Conservation (phyloP, 2,113 vertebrate species). For the Leptodactylus fuscus region DNA sequence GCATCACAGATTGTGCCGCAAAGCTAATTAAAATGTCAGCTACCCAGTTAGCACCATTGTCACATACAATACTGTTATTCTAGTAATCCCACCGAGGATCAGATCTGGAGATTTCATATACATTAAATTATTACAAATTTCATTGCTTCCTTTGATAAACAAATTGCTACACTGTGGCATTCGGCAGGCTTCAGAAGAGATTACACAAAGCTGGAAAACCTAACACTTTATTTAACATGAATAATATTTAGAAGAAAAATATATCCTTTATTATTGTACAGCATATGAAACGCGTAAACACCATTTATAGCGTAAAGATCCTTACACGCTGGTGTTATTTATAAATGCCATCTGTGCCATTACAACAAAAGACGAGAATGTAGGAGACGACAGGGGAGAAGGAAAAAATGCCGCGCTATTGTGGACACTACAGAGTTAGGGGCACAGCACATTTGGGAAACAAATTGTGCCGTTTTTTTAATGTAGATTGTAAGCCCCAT, state of each 20-base stretch:
- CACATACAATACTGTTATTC: background rate
- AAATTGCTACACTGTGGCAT: background rate
- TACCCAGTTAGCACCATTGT: background rate
- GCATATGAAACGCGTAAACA: background rate
- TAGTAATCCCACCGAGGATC: slow-evolving; percentile 7
- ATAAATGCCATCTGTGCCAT: slow-evolving; percentile 4
- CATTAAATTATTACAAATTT: slow-evolving; percentile 21
- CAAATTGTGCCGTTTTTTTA: too few relatives aligned
- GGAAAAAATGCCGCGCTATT: background rate
- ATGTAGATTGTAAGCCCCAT: too few relatives aligned
- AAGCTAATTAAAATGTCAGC: slow-evolving; percentile 25
- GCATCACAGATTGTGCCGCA: background rate
- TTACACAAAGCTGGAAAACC: background rate
- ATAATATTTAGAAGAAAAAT: background rate
- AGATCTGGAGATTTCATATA: slow-evolving; percentile 2
- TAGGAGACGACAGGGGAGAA: background rate
- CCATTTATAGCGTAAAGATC: background rate
- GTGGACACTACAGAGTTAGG: background rate
- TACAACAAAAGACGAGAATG: background rate
- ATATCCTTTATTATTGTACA: background rate
- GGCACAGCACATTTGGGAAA: too few relatives aligned
- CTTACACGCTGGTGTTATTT: background rate
- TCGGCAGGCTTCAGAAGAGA: background rate
- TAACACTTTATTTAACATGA: slow-evolving; percentile 4
- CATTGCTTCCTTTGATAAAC: background rate